phyloP scores from a whole-genome alignment of 2,888 invertebrate genomes.

The Sipha maydis region DNA sequence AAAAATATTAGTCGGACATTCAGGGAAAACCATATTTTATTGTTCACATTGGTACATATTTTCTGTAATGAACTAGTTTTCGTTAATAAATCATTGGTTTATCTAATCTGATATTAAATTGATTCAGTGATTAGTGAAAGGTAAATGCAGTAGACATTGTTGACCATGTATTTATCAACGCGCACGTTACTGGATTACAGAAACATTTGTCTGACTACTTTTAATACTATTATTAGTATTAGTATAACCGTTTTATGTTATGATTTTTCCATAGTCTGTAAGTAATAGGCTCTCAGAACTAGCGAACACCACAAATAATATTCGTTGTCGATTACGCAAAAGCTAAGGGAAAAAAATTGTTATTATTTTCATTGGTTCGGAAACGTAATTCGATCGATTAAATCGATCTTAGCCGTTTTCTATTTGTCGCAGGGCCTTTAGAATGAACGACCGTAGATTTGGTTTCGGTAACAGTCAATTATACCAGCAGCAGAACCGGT shows the following conservation, averaged over 20 bases:
- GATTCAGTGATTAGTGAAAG: slow-evolving; percentile 10
- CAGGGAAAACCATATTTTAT: not conserved
- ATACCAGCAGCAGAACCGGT: slow-evolving; percentile 33
- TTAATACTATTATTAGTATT: not conserved
- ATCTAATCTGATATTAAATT: slow-evolving; percentile 24
- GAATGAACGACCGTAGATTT: slow-evolving; percentile 46
- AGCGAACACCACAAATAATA: too few species aligned
- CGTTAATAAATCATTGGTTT: not conserved
- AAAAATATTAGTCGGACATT: not conserved
- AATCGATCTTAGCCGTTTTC: not conserved
- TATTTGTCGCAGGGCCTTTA: not conserved
- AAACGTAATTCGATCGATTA: too few species aligned
- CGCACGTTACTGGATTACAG: not conserved
- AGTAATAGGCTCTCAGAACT: too few species aligned
- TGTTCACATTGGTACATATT: not conserved
- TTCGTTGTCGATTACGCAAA: too few species aligned
- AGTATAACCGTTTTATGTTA: not conserved
- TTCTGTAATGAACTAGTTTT: not conserved
- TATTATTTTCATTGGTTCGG: too few species aligned
- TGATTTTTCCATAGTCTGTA: not conserved
- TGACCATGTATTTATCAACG: not conserved
- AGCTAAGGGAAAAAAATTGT: too few species aligned
- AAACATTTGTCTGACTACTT: not conserved
- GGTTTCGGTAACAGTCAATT: slow-evolving; percentile 12
- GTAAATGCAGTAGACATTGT: not conserved